phyloP scores from a whole-genome alignment of 1,140 invertebrate species.

The Druon quercuslanigerum region DNA sequence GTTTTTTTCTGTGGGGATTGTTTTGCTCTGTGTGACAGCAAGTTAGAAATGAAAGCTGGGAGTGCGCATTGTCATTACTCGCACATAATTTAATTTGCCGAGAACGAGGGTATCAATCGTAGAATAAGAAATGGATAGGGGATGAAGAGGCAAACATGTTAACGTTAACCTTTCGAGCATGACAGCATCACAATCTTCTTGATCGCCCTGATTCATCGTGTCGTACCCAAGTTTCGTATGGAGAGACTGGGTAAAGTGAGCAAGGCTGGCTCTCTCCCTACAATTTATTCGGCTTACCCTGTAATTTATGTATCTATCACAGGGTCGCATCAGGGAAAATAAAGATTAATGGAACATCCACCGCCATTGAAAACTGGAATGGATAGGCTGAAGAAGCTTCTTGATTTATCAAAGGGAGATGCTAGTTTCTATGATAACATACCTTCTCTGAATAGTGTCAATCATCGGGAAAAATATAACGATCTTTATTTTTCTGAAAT shows the following conservation, averaged over 20 bases:
- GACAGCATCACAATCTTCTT: neutral
- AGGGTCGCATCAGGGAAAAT: neutral
- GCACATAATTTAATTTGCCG: neutral
- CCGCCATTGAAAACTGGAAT: neutral
- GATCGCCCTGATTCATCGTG: constrained; percentile 9
- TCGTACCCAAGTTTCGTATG: neutral
- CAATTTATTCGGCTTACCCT: constrained; percentile 3
- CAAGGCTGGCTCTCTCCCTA: neutral
- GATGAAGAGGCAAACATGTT: neutral
- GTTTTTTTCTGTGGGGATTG: no score
- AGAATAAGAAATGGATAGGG: neutral
- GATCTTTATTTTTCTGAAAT: neutral
- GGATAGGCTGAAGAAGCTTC: no score
- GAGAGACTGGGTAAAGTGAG: neutral
- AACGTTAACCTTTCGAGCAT: constrained; percentile 3
- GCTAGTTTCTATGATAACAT: neutral
- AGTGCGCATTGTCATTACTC: neutral
- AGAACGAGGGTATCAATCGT: neutral
- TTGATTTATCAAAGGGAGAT: neutral
- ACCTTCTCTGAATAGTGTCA: neutral
- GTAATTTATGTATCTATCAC: constrained; percentile 26
- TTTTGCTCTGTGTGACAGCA: no score
- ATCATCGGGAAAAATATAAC: neutral
- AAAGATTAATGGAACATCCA: constrained; percentile 15
- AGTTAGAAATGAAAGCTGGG: neutral